Conservation (phyloP, 2,888 invertebrate genomes). For the Ophraella communa region DNA sequence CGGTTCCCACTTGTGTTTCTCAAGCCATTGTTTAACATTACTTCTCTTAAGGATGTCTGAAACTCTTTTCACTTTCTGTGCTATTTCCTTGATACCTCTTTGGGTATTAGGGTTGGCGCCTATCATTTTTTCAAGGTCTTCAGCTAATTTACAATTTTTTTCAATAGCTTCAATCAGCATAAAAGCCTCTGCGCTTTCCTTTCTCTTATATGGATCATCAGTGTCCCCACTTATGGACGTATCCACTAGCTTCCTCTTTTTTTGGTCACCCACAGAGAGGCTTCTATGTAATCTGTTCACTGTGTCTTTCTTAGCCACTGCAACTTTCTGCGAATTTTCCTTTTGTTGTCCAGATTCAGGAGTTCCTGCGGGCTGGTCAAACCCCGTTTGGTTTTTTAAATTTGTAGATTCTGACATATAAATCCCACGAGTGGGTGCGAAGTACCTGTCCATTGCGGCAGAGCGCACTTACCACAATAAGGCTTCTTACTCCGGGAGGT, state of each 20-base stretch:
- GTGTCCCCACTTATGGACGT: neutral
- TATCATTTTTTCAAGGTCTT: neutral
- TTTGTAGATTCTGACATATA: neutral
- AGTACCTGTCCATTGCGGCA: neutral
- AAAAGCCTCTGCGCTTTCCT: slow-evolving; percentile 2
- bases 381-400: neutral
- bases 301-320: neutral
- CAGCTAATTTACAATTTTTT: neutral
- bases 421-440: neutral
- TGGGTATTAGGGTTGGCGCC: neutral
- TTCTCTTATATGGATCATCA: slow-evolving; percentile 6
- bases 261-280: neutral
- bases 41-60: too few relatives aligned
- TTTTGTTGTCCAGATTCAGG: neutral
- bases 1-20: too few relatives aligned
- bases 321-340: too few relatives aligned
- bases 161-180: neutral
- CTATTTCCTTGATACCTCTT: neutral
- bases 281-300: slow-evolving; percentile 3
- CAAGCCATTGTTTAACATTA: too few relatives aligned
- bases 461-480: neutral
- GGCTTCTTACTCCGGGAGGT: neutral
- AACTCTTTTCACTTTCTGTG: too few relatives aligned
- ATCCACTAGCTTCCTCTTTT: neutral
- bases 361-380: neutral